These are phyloP conservation scores for Leuciscus idus DNA, from an alignment of 2,113 vertebrate species.

Conservation along the genomic window DNA sequence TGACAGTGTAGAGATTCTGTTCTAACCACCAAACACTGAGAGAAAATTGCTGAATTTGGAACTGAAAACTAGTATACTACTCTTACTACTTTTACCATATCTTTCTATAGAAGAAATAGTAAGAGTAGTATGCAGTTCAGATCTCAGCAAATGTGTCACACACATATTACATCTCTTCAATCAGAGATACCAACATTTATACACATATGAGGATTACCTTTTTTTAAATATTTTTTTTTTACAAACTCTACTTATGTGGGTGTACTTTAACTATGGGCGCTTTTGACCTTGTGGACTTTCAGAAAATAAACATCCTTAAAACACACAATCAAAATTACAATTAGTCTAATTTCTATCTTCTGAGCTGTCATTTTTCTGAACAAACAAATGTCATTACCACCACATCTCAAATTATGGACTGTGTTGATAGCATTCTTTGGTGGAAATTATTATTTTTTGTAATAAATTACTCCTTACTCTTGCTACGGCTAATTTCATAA, in stretches of 20 bases:
- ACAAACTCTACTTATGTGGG: neutral
- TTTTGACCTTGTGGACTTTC: neutral
- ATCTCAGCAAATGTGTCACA: neutral
- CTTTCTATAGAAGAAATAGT: too few species aligned
- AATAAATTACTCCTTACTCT: neutral
- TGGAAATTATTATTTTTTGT: neutral
- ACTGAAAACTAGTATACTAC: too few species aligned
- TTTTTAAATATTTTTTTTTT: neutral
- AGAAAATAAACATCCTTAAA: neutral
- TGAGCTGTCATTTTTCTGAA: neutral
- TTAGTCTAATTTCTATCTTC: neutral
- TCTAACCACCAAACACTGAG: neutral
- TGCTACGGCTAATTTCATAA: neutral
- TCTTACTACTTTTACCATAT: too few species aligned
- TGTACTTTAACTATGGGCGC: neutral
- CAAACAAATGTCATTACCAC: neutral
- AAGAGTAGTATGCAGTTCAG: too few species aligned
- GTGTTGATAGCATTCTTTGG: neutral
- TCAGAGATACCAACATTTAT: neutral
- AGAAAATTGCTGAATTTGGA: neutral
- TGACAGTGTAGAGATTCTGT: neutral
- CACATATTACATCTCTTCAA: neutral
- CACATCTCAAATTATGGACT: neutral
- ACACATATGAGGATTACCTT: neutral
- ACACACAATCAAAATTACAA: neutral